Base-by-base conservation (phyloP, 2,113 vertebrate genomes). In the Engraulis encrasicolus region DNA sequence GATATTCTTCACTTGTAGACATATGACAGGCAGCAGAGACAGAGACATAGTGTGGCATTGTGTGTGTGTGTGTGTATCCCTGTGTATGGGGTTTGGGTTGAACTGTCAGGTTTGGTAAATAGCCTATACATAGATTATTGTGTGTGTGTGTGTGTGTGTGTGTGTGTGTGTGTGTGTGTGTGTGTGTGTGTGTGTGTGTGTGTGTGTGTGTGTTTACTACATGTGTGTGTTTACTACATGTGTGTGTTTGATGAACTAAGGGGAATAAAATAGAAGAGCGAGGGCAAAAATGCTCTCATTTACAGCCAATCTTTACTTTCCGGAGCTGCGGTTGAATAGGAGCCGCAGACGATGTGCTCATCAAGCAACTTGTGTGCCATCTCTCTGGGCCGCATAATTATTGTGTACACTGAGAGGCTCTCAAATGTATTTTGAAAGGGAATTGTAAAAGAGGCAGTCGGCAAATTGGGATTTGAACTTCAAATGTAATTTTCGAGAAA, bases 321-420 rank as follows among this genome's bases (percentile, higher is more conserved):
- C 31, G 58, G 40, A 45, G 54, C 52, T 15, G 37, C 19, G 38
- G 54, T 23, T 31, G 11, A 89, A 34, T 14, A 34, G 66, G 66
- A 74, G 31, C 66, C 31, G 66, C 27, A 27, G 66, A 17, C 66
- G 11, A n/a, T n/a, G n/a, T 31, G 23, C 92, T 90, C 90, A 78
- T 20, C 85, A 58, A 84, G 82, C 88, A 86, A 79, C 37, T 74
- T 15, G 12, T 34, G 66, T 27, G 66, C 66, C 12, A 87, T 90
- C 91, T 90, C 89, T 23, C 80, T 49, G 90, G 91, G 90, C 90
- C 88, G 84, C 86, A 91, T 90, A 91, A 92, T 92, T 91, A 93
- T 91, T 91, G 88, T 92, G 86, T 92, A 90, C 89, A 89, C 90
- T 89, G 89, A 87, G 91, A 92, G 90, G 90, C 90, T 89, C 89